phyloP scores from a whole-genome alignment of 2,888 invertebrate species.

The Zaprionus bogoriensis region DNA sequence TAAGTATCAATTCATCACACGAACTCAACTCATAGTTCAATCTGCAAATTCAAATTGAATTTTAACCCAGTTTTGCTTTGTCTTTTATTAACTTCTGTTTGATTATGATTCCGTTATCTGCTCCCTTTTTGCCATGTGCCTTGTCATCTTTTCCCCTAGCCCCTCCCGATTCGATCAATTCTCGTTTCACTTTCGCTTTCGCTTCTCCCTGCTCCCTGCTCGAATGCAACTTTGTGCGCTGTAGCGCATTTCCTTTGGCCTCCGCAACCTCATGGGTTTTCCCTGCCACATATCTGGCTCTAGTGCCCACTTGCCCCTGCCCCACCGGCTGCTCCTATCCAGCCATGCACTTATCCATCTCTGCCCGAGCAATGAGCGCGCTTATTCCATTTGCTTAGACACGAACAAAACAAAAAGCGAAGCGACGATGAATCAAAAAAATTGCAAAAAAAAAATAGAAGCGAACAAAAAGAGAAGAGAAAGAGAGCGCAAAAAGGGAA shows the following conservation, averaged over 20 bases:
- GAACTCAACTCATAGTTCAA: no score
- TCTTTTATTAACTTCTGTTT: no score
- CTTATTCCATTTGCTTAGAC: constrained; percentile 77
- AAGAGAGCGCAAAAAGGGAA: constrained; percentile 54
- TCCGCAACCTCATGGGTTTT: constrained; percentile 28
- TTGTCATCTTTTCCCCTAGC: neutral
- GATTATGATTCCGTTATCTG: no score
- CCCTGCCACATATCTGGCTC: neutral
- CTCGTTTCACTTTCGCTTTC: constrained; percentile 33
- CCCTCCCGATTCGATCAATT: constrained; percentile 15
- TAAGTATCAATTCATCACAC: no score
- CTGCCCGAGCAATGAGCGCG: constrained; percentile 66
- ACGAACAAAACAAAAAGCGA: constrained; percentile 53
- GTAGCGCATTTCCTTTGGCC: constrained; percentile 49
- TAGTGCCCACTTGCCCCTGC: constrained; percentile 5
- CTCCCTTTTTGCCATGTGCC: neutral
- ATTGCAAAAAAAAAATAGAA: constrained; percentile 8
- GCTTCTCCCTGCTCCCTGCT: neutral
- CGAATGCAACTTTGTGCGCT: constrained; percentile 13
- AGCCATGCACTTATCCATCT: constrained; percentile 18
- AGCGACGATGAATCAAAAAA: constrained; percentile 5
- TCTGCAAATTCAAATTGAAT: no score
- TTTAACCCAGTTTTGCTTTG: no score
- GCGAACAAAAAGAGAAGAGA: constrained; percentile 10
- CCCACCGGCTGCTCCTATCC: constrained; percentile 34